A percentile compares a stretch with the other conserved stretches of the same genome.
Conservation (phyloP, 2,113 vertebrate species). For the Neotoma lepida region DNA sequence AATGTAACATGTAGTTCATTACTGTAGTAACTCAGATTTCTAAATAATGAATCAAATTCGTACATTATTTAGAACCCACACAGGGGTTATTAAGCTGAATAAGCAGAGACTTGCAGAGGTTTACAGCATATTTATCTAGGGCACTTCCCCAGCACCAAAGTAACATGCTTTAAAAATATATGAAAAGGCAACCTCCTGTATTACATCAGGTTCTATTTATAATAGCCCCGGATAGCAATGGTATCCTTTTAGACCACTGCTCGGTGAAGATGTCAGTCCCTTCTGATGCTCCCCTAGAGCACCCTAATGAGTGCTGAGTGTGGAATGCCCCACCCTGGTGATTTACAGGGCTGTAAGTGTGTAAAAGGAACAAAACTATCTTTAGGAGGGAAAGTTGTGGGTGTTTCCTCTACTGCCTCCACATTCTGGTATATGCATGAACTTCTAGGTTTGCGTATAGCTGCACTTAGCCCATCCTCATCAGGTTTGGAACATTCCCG, state of each 20-base stretch:
- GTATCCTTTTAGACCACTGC: constrained; percentile 2
- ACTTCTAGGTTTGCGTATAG: not conserved
- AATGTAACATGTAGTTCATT: constrained; percentile 16
- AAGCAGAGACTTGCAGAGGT: constrained; percentile 41
- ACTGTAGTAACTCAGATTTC: constrained; percentile 29
- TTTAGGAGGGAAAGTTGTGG: not conserved
- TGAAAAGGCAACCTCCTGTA: not conserved
- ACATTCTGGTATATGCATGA: not conserved
- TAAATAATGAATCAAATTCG: constrained; percentile 68
- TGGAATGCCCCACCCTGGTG: not conserved
- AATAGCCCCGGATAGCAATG: not conserved
- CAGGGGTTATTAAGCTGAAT: constrained; percentile 42
- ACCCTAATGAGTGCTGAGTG: not conserved
- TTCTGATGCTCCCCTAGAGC: not conserved
- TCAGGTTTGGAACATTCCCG: not conserved
- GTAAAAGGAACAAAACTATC: constrained; percentile 10
- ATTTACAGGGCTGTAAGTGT: not conserved
- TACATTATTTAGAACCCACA: constrained; percentile 65
- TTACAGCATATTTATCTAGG: constrained; percentile 45
- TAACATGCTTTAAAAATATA: constrained; percentile 27
- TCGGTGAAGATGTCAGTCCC: not conserved
- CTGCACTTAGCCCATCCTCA: not conserved
- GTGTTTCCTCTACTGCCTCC: not conserved
- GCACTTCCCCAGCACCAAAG: constrained; percentile 40
- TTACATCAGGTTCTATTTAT: constrained; percentile 18